Base-by-base conservation (phyloP, 1,140 invertebrate species). In the Pseudomyrmex pallidus region DNA sequence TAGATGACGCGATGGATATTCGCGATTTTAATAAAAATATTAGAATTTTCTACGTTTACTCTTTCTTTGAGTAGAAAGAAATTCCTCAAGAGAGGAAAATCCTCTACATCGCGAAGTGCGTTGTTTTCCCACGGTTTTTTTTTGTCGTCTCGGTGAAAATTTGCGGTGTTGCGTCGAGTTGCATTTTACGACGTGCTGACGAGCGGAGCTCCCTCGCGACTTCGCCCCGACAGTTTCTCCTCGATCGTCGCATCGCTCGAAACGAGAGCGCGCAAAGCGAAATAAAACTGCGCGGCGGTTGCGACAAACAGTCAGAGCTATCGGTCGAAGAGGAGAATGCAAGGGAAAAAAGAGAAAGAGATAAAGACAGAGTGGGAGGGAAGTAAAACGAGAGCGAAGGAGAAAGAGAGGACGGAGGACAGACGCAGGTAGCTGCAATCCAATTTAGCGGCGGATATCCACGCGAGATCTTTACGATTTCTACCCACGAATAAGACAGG, bases 381-480 rank as follows among this genome's bases (percentile, higher is more conserved):
- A 44, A 83, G 10, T 61, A 73, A 78, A 85, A 68, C 72, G 74
- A 86, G 48, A 57, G 66, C 54, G 78, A 67, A 66, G 82, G 50
- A 52, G 83, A 66, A 74, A 64, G 84, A 56, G 52, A 85, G 48
- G 54, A 61, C 72, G 63, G 63, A 80, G 87, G 82, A 85, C 78
- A 89, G 90, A 88, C 78, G 90, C 85, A 88, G 82, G 90, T 92
- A 91, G 91, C 89, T 92, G 93, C 93, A 93, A 94, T 94, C 93
- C 92, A 94, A 94, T 94, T 94, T 94, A 93, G 92, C 91, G 93
- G 91, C 92, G 91, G 92, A 94, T 94, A 94, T 94, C 94, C 92
- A 92, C 90, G 90, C 91, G 90, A 93, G 93, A 94, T 94, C 94
- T 94, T 94, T 93, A 94, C 93, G 94, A 94, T 94, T 94, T 94